Evolutionary conservation across 2,113 vertebrate genomes (phyloP).

Genomic region (Euleptes europaea): DNA sequence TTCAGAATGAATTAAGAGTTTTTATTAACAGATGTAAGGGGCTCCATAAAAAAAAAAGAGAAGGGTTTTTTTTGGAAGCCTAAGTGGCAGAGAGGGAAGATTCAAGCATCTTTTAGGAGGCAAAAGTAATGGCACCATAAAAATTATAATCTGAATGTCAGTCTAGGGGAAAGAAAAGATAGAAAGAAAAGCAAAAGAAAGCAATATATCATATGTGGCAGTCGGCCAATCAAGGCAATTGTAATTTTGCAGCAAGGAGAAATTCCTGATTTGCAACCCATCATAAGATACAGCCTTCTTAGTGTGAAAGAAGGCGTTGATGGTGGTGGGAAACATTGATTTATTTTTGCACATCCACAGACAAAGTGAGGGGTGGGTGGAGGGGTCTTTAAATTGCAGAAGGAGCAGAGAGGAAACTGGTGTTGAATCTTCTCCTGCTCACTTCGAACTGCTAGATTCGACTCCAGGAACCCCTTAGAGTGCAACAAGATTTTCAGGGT

Average conservation of each 20-base stretch:
- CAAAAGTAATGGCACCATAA: constrained; percentile 55
- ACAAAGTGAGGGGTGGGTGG: too few relatives aligned
- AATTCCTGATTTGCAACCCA: neutral
- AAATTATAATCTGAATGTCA: constrained; percentile 64
- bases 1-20: constrained; percentile 63
- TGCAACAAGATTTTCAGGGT: too few relatives aligned
- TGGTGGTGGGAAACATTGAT: too few relatives aligned
- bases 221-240: constrained; percentile 45
- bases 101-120: constrained; percentile 43
- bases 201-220: constrained; percentile 59
- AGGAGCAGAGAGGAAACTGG: too few relatives aligned
- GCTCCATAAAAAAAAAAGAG: constrained; percentile 42
- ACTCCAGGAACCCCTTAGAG: too few relatives aligned
- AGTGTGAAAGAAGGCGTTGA: too few relatives aligned
- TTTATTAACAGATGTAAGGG: constrained; percentile 62
- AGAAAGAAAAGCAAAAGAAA: constrained; percentile 42
- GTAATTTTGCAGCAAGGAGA: constrained; percentile 2
- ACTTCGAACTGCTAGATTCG: too few relatives aligned
- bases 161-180: constrained; percentile 16
- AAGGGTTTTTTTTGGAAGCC: constrained; percentile 49
- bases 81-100: constrained; percentile 39
- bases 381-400: too few relatives aligned
- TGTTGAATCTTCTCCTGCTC: too few relatives aligned
- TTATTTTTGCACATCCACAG: too few relatives aligned
- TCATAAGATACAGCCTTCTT: neutral